These are phyloP conservation scores for Neopelma chrysocephalum DNA, from an alignment of 2,797 vertebrate genomes.

Conservation along the genomic window DNA sequence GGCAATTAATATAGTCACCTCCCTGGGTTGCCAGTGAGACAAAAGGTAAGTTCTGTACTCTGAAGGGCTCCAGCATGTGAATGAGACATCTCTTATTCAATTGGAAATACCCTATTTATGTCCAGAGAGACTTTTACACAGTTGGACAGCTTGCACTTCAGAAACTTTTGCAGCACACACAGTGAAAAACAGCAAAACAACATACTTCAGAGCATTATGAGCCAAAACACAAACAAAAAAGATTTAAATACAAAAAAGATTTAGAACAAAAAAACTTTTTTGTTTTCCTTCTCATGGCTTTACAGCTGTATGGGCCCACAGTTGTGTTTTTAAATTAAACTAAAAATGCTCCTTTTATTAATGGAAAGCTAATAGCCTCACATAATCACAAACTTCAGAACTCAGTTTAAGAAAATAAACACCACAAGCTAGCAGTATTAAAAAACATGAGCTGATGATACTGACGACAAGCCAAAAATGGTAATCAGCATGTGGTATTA, in stretches of 20 bases:
- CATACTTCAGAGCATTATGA: background rate
- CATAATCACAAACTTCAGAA: background rate
- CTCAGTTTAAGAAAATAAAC: background rate
- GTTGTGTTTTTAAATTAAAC: background rate
- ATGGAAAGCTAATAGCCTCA: background rate
- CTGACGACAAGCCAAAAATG: background rate
- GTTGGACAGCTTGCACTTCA: background rate
- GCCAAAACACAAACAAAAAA: background rate
- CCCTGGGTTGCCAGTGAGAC: background rate
- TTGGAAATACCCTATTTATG: background rate
- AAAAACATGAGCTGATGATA: constrained; percentile 8
- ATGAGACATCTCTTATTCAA: background rate
- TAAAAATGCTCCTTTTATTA: background rate
- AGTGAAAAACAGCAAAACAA: background rate
- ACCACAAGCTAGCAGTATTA: background rate
- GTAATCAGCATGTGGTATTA: background rate
- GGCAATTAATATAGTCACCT: background rate
- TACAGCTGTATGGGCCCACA: background rate
- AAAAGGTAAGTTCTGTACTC: background rate
- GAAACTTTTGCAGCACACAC: background rate
- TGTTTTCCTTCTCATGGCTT: background rate
- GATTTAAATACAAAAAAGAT: background rate
- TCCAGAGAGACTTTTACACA: background rate
- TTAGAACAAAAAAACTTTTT: too few relatives aligned
- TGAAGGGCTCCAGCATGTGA: background rate